These are phyloP conservation scores for Pelochelys cantorii DNA, from an alignment of 2,797 vertebrate genomes.

Conservation along the genomic window DNA sequence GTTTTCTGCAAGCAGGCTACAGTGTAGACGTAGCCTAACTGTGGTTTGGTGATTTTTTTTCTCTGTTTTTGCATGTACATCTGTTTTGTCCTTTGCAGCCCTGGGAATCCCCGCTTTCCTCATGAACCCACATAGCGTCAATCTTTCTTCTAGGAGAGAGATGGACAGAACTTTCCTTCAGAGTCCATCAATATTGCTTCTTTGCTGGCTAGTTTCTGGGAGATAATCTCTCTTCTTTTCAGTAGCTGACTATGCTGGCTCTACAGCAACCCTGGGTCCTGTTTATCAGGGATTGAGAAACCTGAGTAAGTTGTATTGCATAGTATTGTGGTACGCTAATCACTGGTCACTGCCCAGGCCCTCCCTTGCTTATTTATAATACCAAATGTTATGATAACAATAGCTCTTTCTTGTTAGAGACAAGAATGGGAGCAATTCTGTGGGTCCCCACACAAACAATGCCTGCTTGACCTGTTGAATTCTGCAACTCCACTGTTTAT, in stretches of 20 bases:
- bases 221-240: neutral
- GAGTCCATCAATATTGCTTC: neutral
- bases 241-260: neutral
- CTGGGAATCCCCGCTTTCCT: neutral
- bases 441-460: neutral
- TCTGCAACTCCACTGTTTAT: neutral
- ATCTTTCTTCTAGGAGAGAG: slow-evolving; percentile 3
- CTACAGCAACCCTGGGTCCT: neutral
- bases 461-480: neutral
- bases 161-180: neutral
- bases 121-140: neutral
- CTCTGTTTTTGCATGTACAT: neutral
- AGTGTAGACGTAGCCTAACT: neutral
- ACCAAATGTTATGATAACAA: neutral
- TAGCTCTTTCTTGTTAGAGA: neutral
- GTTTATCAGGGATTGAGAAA: neutral
- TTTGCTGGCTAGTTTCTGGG: neutral
- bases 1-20: too few relatives aligned
- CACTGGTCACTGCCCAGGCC: neutral
- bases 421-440: neutral
- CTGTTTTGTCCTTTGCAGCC: neutral
- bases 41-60: neutral
- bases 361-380: neutral
- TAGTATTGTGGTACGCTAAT: neutral
- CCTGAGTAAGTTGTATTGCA: neutral